These are phyloP conservation scores for Rhagonycha fulva DNA, from an alignment of 2,888 invertebrate genomes.

Conservation along the genomic window DNA sequence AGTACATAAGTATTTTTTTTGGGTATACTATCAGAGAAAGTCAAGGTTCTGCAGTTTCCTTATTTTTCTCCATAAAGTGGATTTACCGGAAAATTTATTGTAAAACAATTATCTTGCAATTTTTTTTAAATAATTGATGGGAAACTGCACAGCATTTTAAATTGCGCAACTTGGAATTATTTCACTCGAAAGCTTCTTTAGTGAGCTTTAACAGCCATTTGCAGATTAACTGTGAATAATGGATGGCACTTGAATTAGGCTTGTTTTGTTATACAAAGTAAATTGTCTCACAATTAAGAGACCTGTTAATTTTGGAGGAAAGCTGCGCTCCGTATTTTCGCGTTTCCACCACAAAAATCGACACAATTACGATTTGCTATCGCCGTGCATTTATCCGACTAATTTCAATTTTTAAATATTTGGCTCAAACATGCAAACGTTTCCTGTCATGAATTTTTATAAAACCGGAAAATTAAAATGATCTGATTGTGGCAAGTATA, in stretches of 20 bases:
- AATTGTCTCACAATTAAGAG: background rate
- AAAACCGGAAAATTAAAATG: background rate
- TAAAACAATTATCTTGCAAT: background rate
- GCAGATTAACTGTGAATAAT: background rate
- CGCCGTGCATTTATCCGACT: background rate
- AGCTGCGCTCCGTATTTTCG: background rate
- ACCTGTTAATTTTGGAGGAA: background rate
- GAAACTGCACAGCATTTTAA: background rate
- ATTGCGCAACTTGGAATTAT: background rate
- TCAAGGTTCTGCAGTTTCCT: no score
- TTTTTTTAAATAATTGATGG: background rate
- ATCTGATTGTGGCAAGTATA: background rate
- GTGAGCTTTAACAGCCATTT: background rate
- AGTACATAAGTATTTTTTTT: no score
- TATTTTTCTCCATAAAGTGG: no score
- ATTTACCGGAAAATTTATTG: background rate
- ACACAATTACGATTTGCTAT: background rate
- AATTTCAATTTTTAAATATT: slow-evolving; percentile 1
- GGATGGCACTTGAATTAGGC: background rate
- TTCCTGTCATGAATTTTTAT: background rate
- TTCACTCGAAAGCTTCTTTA: background rate
- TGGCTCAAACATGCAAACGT: background rate
- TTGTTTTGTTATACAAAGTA: background rate
- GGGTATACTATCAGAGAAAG: no score
- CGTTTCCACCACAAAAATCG: background rate